Evolutionary conservation across 2,797 vertebrate species (phyloP).

Genomic region (Eulemur coronatus): DNA sequence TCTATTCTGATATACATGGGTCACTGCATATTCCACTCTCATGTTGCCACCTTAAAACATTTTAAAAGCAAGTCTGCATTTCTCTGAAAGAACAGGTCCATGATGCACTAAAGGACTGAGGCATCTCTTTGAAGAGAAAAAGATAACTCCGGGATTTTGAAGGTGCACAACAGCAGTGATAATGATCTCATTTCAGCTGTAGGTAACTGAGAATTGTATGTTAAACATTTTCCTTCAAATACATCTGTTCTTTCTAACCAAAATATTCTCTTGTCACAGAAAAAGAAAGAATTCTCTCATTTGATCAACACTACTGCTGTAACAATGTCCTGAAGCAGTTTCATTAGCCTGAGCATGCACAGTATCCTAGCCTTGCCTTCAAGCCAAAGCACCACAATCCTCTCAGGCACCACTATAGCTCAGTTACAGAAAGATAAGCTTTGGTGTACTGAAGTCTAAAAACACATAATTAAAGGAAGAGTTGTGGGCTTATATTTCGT

Average conservation of each 20-base stretch:
- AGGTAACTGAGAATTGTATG: neutral
- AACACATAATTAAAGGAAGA: neutral
- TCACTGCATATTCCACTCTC: neutral
- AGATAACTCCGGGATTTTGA: neutral
- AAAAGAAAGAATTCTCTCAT: neutral
- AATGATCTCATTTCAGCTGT: neutral
- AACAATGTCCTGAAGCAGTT: neutral
- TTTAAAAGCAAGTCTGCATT: neutral
- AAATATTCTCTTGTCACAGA: neutral
- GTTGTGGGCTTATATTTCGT: neutral
- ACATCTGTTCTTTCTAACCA: neutral
- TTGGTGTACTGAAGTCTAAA: neutral
- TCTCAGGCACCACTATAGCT: rapidly evolving
- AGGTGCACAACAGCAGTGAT: slow-evolving; percentile 13
- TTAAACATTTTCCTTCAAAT: slow-evolving; percentile 25
- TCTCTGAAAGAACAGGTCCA: slow-evolving; percentile 1
- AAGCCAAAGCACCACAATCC: neutral
- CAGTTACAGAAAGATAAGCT: neutral
- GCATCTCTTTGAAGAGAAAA: slow-evolving; percentile 43
- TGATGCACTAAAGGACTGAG: neutral
- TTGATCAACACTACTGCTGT: neutral
- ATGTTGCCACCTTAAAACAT: neutral
- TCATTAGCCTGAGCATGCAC: neutral
- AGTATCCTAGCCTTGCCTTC: rapidly evolving
- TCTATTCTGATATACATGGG: neutral